Evolutionary conservation across 2,113 vertebrate species (phyloP).

Genomic region (Ascaphus truei): DNA sequence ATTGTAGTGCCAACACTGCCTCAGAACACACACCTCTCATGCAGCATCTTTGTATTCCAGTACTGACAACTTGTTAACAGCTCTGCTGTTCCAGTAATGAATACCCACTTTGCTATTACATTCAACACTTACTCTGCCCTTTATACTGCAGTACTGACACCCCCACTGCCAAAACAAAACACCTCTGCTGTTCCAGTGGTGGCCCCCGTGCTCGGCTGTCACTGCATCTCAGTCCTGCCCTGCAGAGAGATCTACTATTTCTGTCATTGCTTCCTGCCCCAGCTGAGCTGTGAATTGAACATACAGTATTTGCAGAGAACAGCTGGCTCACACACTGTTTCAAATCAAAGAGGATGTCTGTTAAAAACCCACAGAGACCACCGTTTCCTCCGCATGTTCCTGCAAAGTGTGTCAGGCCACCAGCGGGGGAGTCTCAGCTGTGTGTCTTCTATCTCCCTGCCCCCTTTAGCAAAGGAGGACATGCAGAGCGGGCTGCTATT

Average conservation of each 20-base stretch:
- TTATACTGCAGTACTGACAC: too few relatives aligned
- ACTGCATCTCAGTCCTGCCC: neutral
- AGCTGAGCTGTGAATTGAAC: neutral
- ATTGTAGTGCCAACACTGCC: too few relatives aligned
- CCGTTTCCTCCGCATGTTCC: slow-evolving; percentile 1
- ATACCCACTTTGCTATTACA: too few relatives aligned
- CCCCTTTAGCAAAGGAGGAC: neutral
- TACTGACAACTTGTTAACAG: too few relatives aligned
- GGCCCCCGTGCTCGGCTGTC: neutral
- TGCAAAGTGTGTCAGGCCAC: neutral
- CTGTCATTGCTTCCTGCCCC: neutral
- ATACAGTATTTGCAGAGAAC: slow-evolving; percentile 6
- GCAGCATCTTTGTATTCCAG: too few relatives aligned
- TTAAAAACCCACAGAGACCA: slow-evolving; percentile 6
- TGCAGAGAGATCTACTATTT: neutral
- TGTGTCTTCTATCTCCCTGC: neutral
- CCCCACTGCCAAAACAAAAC: too few relatives aligned
- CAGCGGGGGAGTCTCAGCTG: slow-evolving; percentile 9
- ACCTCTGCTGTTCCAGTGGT: neutral
- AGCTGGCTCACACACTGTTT: neutral
- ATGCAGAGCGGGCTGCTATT: neutral
- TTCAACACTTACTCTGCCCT: too few relatives aligned
- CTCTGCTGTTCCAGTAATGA: too few relatives aligned
- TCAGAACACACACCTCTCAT: too few relatives aligned
- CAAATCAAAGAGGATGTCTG: slow-evolving; percentile 16